Evolutionary conservation across 2,113 vertebrate genomes (phyloP), one percentile per base, ranked within the genome.

Genomic region (Beaufortia kweichowensis): DNA sequence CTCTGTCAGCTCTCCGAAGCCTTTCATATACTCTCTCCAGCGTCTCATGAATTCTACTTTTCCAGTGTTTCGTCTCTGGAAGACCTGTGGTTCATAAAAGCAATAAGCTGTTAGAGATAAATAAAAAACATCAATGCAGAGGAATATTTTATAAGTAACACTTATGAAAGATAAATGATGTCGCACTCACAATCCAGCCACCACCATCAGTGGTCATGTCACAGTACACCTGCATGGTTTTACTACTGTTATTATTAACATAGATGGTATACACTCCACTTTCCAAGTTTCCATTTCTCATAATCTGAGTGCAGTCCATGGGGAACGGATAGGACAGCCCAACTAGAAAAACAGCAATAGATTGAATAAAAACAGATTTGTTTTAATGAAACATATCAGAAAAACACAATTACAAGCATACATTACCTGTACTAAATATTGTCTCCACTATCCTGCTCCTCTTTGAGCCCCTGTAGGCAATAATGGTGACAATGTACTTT

Each of bases 151-250:
- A 50, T 21, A 43, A 5, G 21, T 24, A 15, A 72, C 15, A 50
- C 6, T 6, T 21, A 8, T 21, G 7, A 6, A n/a, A 9, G 48
- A 15, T 21, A 53, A 65, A 50, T 24, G 12, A 56, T 2, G 21
- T n/a, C 23, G 53, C 15, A 91, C 91, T 86, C 91, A 96, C 93
- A 73, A 87, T 91, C 95, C 95, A 96, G 70, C 95, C 88, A 0
- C 94, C 95, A 72, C 94, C 88, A 0, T 96, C 95, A 0, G 94
- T 95, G 64, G 90, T 89, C 94, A 94, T 95, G 89, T 97, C 95
- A 1, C 95, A 97, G 86, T 86, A 94, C 35, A 92, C 94, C 77
- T 93, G 87, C 15, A 94, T 48, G 0, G 91, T 86, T 70, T 83
- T 91, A 78, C 88, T 89, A 57, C 71, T 57, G 6, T 94, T 87